Evolutionary conservation across 2,113 vertebrate genomes (phyloP).

Genomic region (Euleptes europaea): DNA sequence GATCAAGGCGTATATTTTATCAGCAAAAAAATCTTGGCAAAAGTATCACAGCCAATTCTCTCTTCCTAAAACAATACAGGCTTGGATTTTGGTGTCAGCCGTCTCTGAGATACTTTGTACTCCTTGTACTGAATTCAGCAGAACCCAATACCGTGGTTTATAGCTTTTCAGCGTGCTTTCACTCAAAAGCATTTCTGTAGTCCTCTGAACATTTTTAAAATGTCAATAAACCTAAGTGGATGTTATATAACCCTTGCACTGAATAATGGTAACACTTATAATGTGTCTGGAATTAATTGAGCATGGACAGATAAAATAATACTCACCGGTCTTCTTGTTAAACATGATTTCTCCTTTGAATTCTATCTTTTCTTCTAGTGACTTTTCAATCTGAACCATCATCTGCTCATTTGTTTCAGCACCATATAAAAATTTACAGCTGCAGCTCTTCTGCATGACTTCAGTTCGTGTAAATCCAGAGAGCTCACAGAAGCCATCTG

Average conservation of each 20-base stretch:
- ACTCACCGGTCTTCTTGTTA: slow-evolving; percentile 90
- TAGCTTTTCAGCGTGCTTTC: background rate
- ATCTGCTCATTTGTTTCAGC: slow-evolving; percentile 90
- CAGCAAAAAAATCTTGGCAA: too few relatives aligned
- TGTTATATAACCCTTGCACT: background rate
- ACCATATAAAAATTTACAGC: slow-evolving; percentile 95
- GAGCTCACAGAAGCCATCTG: slow-evolving; percentile 98
- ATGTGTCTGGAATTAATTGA: background rate
- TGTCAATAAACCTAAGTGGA: background rate
- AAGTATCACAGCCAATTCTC: too few relatives aligned
- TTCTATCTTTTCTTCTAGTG: slow-evolving; percentile 91
- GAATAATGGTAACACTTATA: slow-evolving; percentile 17
- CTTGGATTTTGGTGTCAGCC: too few relatives aligned
- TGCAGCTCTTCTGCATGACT: slow-evolving; percentile 99
- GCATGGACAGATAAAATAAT: slow-evolving; percentile 12
- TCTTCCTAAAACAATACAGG: too few relatives aligned
- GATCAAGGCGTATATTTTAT: too few relatives aligned
- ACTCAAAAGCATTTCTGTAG: background rate
- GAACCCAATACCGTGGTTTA: background rate
- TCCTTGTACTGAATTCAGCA: background rate
- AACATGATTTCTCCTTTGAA: slow-evolving; percentile 98
- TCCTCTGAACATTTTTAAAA: background rate
- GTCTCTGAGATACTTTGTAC: background rate
- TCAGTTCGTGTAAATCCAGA: slow-evolving; percentile 93
- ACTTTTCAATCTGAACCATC: slow-evolving; percentile 91